A percentile compares a stretch with the other conserved stretches of the same genome.
Conservation (phyloP, 2,888 invertebrate species). For the Eilema caniola region DNA sequence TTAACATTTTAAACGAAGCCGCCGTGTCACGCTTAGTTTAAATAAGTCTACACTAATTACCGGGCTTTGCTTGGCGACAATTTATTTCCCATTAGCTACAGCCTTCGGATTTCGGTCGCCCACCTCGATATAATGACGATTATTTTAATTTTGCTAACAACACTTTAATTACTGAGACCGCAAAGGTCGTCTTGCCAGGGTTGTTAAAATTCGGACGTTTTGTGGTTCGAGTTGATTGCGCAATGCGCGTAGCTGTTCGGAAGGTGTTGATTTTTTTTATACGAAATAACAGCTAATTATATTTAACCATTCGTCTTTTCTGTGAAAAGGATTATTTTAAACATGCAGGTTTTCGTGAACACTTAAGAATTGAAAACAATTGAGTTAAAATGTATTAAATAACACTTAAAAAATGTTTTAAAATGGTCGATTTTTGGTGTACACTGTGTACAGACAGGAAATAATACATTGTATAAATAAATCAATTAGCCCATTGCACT, state of each 20-base stretch:
- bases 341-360: neutral
- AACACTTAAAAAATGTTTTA: neutral
- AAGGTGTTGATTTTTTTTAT: conserved; percentile 34
- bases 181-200: conserved; percentile 61
- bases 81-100: conserved; percentile 84
- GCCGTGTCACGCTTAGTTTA: conserved; percentile 77
- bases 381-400: neutral
- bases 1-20: conserved; percentile 59
- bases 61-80: conserved; percentile 77
- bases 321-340: neutral
- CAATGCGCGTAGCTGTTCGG: conserved; percentile 15
- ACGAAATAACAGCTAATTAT: conserved; percentile 28
- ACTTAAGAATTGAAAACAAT: neutral
- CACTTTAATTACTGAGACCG: conserved; percentile 80
- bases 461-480: too few relatives aligned
- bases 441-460: neutral
- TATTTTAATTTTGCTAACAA: conserved; percentile 86
- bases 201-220: conserved; percentile 48
- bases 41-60: conserved; percentile 81
- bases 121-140: conserved; percentile 65
- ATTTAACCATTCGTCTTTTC: neutral
- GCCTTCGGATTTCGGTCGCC: conserved; percentile 82
- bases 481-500: too few relatives aligned
- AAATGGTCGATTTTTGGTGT: neutral
- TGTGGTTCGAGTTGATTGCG: conserved; percentile 30